Evolutionary conservation across 2,113 vertebrate species (phyloP).

Genomic region (Perca schrenkii): DNA sequence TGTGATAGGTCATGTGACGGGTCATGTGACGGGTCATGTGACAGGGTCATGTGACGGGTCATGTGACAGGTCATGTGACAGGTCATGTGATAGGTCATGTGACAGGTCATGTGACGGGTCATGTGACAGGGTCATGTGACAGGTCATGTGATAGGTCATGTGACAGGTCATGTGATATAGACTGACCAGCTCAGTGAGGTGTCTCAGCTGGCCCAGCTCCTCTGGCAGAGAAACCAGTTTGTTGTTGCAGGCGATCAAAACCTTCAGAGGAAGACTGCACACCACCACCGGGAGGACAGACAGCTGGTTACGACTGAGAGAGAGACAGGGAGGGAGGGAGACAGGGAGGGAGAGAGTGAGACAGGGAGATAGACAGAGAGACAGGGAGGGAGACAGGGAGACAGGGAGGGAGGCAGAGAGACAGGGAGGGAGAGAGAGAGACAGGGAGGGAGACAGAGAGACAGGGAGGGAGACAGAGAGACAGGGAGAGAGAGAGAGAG

Average conservation of each 20-base stretch:
- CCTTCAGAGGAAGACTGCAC: conserved; percentile 94
- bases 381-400: neutral
- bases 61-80: rapidly evolving
- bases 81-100: rapidly evolving
- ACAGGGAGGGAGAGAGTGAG: conserved; percentile 7
- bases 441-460: neutral
- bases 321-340: conserved; percentile 23
- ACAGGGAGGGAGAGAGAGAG: neutral
- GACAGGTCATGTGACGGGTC: too few species aligned
- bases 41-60: rapidly evolving
- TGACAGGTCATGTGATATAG: too few species aligned
- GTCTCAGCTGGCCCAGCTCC: conserved; percentile 91
- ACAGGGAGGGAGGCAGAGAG: neutral
- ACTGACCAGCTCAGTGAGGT: conserved; percentile 93
- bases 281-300: conserved; percentile 91
- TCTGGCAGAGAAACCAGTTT: conserved; percentile 95
- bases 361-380: neutral
- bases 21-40: too few species aligned
- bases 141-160: too few species aligned
- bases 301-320: conserved; percentile 93
- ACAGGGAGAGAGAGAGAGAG: too few species aligned
- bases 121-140: too few species aligned
- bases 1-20: too few species aligned
- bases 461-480: too few species aligned
- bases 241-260: conserved; percentile 97